A percentile compares a stretch with the other conserved stretches of the same genome.
Evolutionary conservation across 2,888 invertebrate genomes (phyloP).

Genomic region (Cephus sareptanus): DNA sequence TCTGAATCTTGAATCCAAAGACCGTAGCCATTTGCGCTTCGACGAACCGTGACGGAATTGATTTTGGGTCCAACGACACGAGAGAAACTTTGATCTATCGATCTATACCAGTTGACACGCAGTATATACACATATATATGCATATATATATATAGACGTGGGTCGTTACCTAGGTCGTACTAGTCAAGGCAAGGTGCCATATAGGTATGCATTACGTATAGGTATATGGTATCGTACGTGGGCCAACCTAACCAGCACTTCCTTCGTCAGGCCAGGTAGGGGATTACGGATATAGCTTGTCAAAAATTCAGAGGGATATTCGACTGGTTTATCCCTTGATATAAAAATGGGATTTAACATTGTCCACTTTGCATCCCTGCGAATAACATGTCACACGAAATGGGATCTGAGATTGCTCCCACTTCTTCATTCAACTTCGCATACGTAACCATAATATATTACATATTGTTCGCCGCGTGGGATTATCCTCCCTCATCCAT

Average conservation of each 20-base stretch:
- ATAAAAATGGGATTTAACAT: not conserved
- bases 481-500: not conserved
- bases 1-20: not conserved
- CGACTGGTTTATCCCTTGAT: not conserved
- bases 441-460: not conserved
- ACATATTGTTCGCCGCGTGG: not conserved
- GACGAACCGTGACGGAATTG: conserved; percentile 1
- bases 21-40: not conserved
- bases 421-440: not conserved
- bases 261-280: not conserved
- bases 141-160: conserved; percentile 28
- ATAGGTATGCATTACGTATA: conserved; percentile 32
- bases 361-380: not conserved
- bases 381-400: not conserved
- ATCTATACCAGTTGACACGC: not conserved
- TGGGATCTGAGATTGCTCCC: not conserved
- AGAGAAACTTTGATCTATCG: conserved; percentile 1
- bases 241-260: conserved; percentile 34
- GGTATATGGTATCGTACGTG: conserved; percentile 30
- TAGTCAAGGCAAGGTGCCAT: conserved; percentile 45
- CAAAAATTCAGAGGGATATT: not conserved
- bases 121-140: not conserved
- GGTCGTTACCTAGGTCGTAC: conserved; percentile 44
- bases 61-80: not conserved
- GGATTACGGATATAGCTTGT: not conserved